phyloP scores from a whole-genome alignment of 2,797 vertebrate genomes.

The Amblyraja radiata region DNA sequence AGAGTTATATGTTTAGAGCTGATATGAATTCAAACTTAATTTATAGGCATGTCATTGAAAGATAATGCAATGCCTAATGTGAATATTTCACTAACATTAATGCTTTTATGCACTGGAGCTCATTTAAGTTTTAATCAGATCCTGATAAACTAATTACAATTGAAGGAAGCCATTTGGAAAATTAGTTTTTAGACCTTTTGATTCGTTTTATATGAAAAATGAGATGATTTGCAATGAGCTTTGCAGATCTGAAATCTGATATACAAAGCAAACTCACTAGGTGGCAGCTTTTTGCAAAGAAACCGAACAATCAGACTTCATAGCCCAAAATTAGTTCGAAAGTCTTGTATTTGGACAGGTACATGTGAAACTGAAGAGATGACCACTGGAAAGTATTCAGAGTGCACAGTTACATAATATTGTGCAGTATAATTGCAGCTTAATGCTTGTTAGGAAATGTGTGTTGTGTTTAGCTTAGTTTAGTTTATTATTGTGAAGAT shows the following conservation, averaged over 20 bases:
- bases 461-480: no score
- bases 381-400: background rate
- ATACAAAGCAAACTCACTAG: background rate
- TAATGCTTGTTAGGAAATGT: background rate
- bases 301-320: background rate
- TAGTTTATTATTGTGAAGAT: no score
- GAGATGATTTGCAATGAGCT: slow-evolving; percentile 13
- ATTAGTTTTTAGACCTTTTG: slow-evolving; percentile 23
- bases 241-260: slow-evolving; percentile 13
- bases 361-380: background rate
- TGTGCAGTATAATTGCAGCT: background rate
- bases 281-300: slow-evolving; percentile 11
- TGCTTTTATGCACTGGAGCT: background rate
- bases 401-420: background rate
- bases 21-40: background rate
- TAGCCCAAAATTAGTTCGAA: background rate
- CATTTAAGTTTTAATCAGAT: slow-evolving; percentile 25
- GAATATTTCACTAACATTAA: no score
- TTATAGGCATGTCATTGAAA: background rate
- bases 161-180: slow-evolving; percentile 35
- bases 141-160: slow-evolving; percentile 28
- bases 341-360: background rate
- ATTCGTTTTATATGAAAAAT: slow-evolving; percentile 28
- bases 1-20: background rate
- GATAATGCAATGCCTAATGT: background rate